phyloP scores from a whole-genome alignment of 2,797 vertebrate species.

The Siniperca undulata region DNA sequence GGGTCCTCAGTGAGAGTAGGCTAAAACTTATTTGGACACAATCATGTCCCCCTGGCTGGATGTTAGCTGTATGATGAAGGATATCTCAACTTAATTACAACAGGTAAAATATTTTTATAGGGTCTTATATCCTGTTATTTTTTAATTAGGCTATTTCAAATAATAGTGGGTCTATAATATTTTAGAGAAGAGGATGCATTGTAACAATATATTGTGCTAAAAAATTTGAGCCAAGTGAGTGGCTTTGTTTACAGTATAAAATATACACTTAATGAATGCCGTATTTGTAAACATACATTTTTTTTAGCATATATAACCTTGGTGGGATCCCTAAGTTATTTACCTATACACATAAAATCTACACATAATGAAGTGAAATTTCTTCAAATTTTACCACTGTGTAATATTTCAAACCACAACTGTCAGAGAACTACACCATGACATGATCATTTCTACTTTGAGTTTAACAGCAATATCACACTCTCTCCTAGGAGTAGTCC shows the following conservation, averaged over 20 bases:
- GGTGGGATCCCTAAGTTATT: neutral
- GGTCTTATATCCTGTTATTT: neutral
- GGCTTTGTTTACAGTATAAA: neutral
- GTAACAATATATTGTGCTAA: neutral
- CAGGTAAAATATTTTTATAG: conserved; percentile 7
- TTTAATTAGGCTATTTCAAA: conserved; percentile 6
- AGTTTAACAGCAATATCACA: neutral
- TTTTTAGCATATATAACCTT: neutral
- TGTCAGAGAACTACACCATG: too few species aligned
- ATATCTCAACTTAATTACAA: conserved; percentile 16
- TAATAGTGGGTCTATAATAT: neutral
- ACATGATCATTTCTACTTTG: neutral
- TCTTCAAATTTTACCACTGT: neutral
- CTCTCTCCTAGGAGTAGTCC: neutral
- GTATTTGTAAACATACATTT: neutral
- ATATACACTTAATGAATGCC: neutral
- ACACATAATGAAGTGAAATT: neutral
- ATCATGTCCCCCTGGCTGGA: neutral
- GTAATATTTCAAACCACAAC: neutral
- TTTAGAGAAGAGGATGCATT: neutral
- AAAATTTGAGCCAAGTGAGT: neutral
- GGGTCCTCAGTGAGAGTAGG: conserved; percentile 2
- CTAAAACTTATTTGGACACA: neutral
- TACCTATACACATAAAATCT: neutral
- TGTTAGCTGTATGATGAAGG: conserved; percentile 14